phyloP scores from a whole-genome alignment of 2,888 invertebrate genomes.

The Heliconius erato region DNA sequence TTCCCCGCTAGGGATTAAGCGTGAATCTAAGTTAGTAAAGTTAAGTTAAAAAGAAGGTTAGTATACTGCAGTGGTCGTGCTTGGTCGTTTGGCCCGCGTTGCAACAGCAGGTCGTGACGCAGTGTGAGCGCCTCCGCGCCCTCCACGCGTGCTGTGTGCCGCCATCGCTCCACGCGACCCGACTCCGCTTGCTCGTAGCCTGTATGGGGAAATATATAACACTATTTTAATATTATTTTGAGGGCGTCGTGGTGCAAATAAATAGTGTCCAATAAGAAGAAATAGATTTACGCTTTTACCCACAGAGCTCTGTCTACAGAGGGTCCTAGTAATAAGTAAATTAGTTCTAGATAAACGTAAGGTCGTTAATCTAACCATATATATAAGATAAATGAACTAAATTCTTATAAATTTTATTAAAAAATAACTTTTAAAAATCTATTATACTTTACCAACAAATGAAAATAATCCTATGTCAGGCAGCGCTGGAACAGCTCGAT shows the following conservation, averaged over 20 bases:
- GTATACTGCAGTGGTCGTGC: constrained; percentile 65
- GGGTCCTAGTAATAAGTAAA: neutral
- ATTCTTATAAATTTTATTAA: neutral
- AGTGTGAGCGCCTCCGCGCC: constrained; percentile 69
- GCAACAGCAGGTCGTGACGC: constrained; percentile 70
- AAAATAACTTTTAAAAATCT: neutral
- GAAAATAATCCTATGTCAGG: constrained; percentile 67
- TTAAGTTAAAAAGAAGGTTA: neutral
- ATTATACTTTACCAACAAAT: constrained; percentile 64
- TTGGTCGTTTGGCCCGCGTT: constrained; percentile 59
- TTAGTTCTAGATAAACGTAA: neutral
- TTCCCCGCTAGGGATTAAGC: too few relatives aligned
- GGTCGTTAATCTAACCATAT: too few relatives aligned
- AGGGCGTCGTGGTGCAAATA: neutral
- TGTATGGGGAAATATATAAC: constrained; percentile 47
- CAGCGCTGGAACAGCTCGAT: constrained; percentile 66
- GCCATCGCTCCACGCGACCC: constrained; percentile 65
- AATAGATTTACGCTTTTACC: neutral
- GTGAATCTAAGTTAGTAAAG: too few relatives aligned
- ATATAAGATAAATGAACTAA: too few relatives aligned
- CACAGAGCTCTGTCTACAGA: neutral
- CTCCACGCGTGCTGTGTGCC: constrained; percentile 63
- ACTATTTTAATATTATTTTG: neutral
- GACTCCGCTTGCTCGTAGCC: constrained; percentile 59
- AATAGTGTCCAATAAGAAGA: neutral